phyloP scores from a whole-genome alignment of 2,888 invertebrate genomes.

The Drosophila paracracens region DNA sequence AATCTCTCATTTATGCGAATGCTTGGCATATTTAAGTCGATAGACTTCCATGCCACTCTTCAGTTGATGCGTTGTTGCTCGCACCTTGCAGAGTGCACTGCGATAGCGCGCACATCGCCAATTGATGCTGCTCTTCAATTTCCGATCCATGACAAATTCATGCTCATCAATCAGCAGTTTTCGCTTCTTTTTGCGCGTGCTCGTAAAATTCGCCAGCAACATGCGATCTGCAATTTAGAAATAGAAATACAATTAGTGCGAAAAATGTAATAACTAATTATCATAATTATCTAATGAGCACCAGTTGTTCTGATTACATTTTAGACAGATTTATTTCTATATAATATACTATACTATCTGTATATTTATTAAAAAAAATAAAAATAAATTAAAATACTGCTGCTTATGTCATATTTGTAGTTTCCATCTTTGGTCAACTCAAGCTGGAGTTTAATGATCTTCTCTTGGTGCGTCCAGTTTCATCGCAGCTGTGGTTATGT shows the following conservation, averaged over 20 bases:
- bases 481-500: constrained; percentile 78
- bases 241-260: constrained; percentile 23
- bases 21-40: constrained; percentile 72
- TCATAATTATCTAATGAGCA: not conserved
- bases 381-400: not conserved
- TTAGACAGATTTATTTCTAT: not conserved
- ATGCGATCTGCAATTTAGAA: constrained; percentile 22
- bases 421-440: not conserved
- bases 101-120: constrained; percentile 84
- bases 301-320: constrained; percentile 3
- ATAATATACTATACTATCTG: not conserved
- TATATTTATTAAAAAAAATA: not conserved
- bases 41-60: constrained; percentile 80
- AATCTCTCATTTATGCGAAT: constrained; percentile 69
- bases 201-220: constrained; percentile 74
- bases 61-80: constrained; percentile 82
- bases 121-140: constrained; percentile 82
- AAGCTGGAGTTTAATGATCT: not conserved
- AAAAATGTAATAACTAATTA: not conserved
- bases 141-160: constrained; percentile 83
- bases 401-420: not conserved
- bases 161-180: constrained; percentile 81
- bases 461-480: constrained; percentile 35
- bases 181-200: constrained; percentile 82
- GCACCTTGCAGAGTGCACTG: constrained; percentile 82